A percentile compares a stretch with the other conserved stretches of the same genome.
Conservation (phyloP, 2,888 invertebrate species). For the Tetheella fluctuosa region DNA sequence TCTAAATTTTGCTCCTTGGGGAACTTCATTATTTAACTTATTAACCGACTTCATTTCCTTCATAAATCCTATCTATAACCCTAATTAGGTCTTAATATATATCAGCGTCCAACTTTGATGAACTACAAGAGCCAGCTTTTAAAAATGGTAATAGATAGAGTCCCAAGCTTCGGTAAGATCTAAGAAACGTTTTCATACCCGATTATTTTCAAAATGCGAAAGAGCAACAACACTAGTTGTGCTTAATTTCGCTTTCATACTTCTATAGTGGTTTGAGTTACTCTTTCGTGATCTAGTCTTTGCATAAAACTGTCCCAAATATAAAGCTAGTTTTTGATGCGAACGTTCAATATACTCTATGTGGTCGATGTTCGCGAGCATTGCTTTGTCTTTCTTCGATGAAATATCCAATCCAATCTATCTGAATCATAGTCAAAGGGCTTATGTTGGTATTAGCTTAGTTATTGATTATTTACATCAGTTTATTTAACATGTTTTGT, state of each 20-base stretch:
- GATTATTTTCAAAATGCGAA: conserved; percentile 17
- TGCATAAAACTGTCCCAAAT: background rate
- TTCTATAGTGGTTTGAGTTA: too few relatives aligned
- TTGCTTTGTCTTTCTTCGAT: conserved; percentile 66
- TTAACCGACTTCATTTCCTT: conserved; percentile 6
- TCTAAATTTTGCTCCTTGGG: background rate
- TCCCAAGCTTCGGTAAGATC: too few relatives aligned
- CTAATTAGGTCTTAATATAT: too few relatives aligned
- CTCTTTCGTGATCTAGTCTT: too few relatives aligned
- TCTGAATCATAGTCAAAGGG: background rate
- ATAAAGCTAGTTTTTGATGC: conserved; percentile 46
- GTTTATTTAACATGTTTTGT: background rate
- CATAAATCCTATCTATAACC: too few relatives aligned
- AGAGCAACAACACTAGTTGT: conserved; percentile 36
- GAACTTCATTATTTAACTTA: background rate
- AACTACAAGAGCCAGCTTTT: too few relatives aligned
- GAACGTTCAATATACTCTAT: conserved; percentile 53
- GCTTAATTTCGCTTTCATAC: conserved; percentile 40
- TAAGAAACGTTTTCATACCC: too few relatives aligned
- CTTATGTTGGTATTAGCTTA: background rate
- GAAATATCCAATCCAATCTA: background rate
- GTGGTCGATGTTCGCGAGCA: conserved; percentile 73
- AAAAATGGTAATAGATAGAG: too few relatives aligned
- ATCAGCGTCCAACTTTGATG: too few relatives aligned
- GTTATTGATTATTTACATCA: background rate